These are phyloP conservation scores for Agrochola litura DNA, from an alignment of 2,888 invertebrate genomes.

Conservation along the genomic window DNA sequence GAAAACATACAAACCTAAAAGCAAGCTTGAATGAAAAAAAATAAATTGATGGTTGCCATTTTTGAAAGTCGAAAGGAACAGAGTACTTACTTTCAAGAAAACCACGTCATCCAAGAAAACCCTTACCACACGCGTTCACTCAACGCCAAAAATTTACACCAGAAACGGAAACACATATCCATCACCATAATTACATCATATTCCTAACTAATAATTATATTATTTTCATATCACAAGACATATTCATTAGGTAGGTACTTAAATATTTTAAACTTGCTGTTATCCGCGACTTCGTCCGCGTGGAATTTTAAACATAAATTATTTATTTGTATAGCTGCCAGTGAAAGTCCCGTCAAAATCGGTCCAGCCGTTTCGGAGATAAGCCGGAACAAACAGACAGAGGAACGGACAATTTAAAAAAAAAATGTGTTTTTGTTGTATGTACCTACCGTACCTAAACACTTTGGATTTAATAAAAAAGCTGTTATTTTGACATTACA, in stretches of 20 bases:
- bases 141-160: background rate
- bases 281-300: too few species aligned
- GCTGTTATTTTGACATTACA: too few species aligned
- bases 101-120: background rate
- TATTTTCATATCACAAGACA: slow-evolving; percentile 34
- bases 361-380: too few species aligned
- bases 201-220: slow-evolving; percentile 18
- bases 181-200: slow-evolving; percentile 19
- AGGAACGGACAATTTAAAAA: too few species aligned
- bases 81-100: background rate
- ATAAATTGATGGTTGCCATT: background rate
- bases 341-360: too few species aligned
- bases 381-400: too few species aligned
- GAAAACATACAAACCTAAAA: background rate
- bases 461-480: too few species aligned
- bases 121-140: background rate
- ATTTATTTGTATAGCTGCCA: too few species aligned
- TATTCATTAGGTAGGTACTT: slow-evolving; percentile 29
- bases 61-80: rapidly evolving
- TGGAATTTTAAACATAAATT: too few species aligned
- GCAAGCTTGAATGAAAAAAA: background rate
- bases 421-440: too few species aligned
- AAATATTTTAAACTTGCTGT: slow-evolving; percentile 25
- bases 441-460: too few species aligned
- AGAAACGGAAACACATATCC: background rate